Evolutionary conservation across 2,888 invertebrate species (phyloP).

Genomic region (Hypena proboscidalis): DNA sequence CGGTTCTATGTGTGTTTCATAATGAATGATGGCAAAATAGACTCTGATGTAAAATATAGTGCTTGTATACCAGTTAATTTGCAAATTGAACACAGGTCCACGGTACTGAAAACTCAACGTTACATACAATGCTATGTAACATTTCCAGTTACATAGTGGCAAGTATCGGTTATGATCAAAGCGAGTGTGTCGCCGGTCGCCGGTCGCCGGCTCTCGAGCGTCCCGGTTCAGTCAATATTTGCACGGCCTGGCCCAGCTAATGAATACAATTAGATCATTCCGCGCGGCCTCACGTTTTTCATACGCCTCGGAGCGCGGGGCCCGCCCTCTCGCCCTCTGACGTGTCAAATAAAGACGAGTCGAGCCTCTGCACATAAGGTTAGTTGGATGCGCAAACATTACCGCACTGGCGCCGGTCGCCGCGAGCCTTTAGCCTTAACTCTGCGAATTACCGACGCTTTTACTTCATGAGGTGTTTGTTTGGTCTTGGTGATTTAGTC

Average conservation of each 20-base stretch:
- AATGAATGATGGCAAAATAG: too few relatives aligned
- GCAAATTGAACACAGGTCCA: too few relatives aligned
- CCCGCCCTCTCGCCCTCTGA: constrained; percentile 66
- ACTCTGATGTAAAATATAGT: too few relatives aligned
- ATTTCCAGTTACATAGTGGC: constrained; percentile 9
- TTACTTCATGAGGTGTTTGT: constrained; percentile 2
- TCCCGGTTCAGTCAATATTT: constrained; percentile 78
- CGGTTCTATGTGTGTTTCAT: too few relatives aligned
- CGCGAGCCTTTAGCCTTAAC: constrained; percentile 31
- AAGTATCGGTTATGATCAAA: constrained; percentile 47
- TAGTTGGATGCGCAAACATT: constrained; percentile 59
- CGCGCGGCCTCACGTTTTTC: constrained; percentile 83
- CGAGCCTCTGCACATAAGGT: constrained; percentile 63
- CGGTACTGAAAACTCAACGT: too few relatives aligned
- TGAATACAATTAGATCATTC: constrained; percentile 86
- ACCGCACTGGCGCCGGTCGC: constrained; percentile 42
- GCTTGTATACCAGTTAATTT: too few relatives aligned
- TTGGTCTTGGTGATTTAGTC: constrained; percentile 2
- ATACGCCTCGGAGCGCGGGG: constrained; percentile 74
- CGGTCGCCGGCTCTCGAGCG: constrained; percentile 59
- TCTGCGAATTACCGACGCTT: constrained; percentile 31
- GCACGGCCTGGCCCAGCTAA: constrained; percentile 80
- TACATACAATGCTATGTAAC: too few relatives aligned
- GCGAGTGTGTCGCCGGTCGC: constrained; percentile 21
- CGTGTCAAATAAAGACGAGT: constrained; percentile 72